Conservation (phyloP, 2,888 invertebrate genomes). For the Diplazon laetatorius region DNA sequence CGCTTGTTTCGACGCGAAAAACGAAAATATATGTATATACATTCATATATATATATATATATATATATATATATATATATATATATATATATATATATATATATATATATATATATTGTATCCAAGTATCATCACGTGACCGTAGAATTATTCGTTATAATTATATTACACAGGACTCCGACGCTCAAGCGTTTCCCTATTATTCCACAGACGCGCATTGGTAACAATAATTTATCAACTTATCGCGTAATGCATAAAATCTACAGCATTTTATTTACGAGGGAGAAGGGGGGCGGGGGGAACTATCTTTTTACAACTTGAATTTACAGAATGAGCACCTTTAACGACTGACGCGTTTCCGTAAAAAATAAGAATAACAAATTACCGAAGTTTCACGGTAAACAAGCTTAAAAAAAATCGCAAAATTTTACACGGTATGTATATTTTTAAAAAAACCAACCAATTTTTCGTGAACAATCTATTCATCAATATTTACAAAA, state of each 20-base stretch:
- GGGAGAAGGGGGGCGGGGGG: no score
- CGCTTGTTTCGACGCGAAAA: conserved; percentile 51
- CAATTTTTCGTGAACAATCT: background rate
- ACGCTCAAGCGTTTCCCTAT: conserved; percentile 35
- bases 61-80: no score
- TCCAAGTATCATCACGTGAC: conserved; percentile 47
- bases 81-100: no score
- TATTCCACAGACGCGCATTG: conserved; percentile 26
- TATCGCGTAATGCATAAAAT: conserved; percentile 53
- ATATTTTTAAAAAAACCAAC: conserved; percentile 25
- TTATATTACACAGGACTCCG: conserved; percentile 30
- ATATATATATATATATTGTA: no score
- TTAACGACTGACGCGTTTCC: conserved; percentile 27
- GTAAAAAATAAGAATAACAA: conserved; percentile 27
- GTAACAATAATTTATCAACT: conserved; percentile 62
- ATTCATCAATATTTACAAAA: conserved; percentile 71
- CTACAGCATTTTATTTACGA: conserved; percentile 51
- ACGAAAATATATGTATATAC: no score
- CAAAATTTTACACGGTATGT: conserved; percentile 1
- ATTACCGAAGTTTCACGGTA: conserved; percentile 31
- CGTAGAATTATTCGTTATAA: conserved; percentile 22
- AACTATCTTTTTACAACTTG: conserved; percentile 48
- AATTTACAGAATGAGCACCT: conserved; percentile 44
- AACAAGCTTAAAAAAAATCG: conserved; percentile 24
- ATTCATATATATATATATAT: no score